Evolutionary conservation across 1,140 invertebrate genomes (phyloP).

Genomic region (Lineus longissimus): DNA sequence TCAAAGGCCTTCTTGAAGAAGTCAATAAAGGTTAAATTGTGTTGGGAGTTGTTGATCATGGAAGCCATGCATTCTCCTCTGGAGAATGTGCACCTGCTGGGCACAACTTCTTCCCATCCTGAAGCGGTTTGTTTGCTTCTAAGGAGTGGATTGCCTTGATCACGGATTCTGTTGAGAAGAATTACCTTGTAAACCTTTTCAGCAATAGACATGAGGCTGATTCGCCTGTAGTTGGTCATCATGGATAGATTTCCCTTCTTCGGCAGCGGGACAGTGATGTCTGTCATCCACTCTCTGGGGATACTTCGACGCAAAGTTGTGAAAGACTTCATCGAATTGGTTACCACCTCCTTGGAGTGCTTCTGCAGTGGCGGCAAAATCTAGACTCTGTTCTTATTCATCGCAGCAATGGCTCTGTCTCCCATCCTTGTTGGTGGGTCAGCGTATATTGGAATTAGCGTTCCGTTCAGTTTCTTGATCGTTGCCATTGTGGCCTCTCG

Average conservation of each 20-base stretch:
- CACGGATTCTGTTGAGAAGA: not conserved
- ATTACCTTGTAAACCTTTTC: not conserved
- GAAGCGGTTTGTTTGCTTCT: conserved; percentile 9
- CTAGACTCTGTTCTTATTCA: too few species aligned
- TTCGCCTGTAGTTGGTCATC: too few species aligned
- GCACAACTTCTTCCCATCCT: conserved; percentile 13
- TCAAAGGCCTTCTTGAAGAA: conserved; percentile 25
- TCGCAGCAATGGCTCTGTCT: not conserved
- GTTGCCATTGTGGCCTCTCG: too few species aligned
- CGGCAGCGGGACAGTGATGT: not conserved
- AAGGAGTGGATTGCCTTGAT: not conserved
- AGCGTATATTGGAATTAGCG: too few species aligned
- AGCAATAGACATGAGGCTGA: not conserved
- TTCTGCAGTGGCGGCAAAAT: too few species aligned
- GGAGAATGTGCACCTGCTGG: conserved; percentile 18
- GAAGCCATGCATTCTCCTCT: conserved; percentile 18
- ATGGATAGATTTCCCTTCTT: not conserved
- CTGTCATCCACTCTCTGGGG: too few species aligned
- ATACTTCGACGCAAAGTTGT: too few species aligned
- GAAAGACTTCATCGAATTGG: too few species aligned
- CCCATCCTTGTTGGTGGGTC: too few species aligned
- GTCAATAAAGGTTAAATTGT: conserved; percentile 14
- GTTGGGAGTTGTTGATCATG: conserved; percentile 16
- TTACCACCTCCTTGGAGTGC: too few species aligned
- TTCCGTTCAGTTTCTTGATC: too few species aligned